Evolutionary conservation across 2,797 vertebrate species (phyloP).

Genomic region (Dicrostonyx torquatus): DNA sequence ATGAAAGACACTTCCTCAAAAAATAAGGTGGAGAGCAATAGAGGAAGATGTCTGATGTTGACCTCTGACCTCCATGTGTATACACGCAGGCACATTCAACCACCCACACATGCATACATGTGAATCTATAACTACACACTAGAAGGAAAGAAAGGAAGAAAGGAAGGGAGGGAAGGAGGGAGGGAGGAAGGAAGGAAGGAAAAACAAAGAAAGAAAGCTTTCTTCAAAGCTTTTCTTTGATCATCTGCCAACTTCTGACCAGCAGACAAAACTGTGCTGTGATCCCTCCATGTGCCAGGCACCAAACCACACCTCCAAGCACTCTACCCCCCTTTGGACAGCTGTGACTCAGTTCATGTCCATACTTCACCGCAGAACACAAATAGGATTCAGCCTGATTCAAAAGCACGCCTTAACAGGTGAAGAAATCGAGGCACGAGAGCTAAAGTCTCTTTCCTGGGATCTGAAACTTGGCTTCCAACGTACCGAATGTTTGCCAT

Average conservation of each 20-base stretch:
- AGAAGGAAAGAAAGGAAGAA: too few relatives aligned
- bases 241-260: neutral
- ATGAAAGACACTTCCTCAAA: neutral
- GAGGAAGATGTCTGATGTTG: neutral
- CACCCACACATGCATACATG: too few relatives aligned
- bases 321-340: neutral
- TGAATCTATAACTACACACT: too few relatives aligned
- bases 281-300: neutral
- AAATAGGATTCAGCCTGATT: neutral
- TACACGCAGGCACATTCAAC: too few relatives aligned
- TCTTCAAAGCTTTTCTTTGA: slow-evolving; percentile 24
- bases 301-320: neutral
- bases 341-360: neutral
- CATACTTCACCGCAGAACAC: neutral
- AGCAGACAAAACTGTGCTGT: neutral
- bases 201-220: neutral
- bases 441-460: neutral
- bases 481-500: neutral
- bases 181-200: neutral
- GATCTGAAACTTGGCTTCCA: neutral
- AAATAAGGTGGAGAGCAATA: neutral
- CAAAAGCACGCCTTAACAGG: neutral
- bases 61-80: neutral
- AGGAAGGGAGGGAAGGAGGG: too few relatives aligned
- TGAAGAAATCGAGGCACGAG: neutral